These are phyloP conservation scores for Beris morrisii DNA, from an alignment of 2,888 invertebrate species.

Conservation along the genomic window DNA sequence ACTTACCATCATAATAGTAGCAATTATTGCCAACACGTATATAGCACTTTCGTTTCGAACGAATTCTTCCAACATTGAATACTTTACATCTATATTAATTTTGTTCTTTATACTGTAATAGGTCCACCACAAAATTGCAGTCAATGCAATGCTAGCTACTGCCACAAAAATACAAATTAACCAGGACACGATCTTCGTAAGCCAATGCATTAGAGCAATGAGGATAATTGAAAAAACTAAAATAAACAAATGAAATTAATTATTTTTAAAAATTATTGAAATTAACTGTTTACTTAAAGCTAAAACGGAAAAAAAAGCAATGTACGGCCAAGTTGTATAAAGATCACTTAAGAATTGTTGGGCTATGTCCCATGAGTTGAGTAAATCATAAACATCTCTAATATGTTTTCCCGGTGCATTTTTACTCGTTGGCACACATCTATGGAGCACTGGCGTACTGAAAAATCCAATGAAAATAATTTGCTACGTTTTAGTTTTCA, in stretches of 20 bases:
- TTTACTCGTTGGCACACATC: slow-evolving; percentile 80
- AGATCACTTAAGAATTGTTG: slow-evolving; percentile 88
- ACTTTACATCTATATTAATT: slow-evolving; percentile 44
- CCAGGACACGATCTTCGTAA: slow-evolving; percentile 84
- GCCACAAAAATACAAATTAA: slow-evolving; percentile 81
- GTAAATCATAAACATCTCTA: slow-evolving; percentile 73
- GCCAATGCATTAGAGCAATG: slow-evolving; percentile 79
- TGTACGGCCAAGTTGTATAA: slow-evolving; percentile 84
- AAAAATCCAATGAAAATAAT: background rate
- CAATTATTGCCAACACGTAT: slow-evolving; percentile 79
- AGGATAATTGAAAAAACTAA: slow-evolving; percentile 80
- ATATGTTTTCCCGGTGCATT: slow-evolving; percentile 67
- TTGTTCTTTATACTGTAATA: slow-evolving; percentile 72
- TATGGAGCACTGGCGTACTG: slow-evolving; percentile 77
- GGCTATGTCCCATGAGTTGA: slow-evolving; percentile 86
- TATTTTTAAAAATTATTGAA: background rate
- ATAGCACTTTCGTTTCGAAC: slow-evolving; percentile 85
- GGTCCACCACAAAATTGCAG: slow-evolving; percentile 85
- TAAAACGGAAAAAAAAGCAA: slow-evolving; percentile 76
- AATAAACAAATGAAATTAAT: slow-evolving; percentile 48
- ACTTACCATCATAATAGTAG: slow-evolving; percentile 84
- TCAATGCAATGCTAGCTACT: slow-evolving; percentile 74
- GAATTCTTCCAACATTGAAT: slow-evolving; percentile 69
- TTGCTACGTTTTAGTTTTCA: background rate
- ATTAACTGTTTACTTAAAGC: slow-evolving; percentile 70